Evolutionary conservation across 2,797 vertebrate species (phyloP).

Genomic region (Anomalospiza imberbis): DNA sequence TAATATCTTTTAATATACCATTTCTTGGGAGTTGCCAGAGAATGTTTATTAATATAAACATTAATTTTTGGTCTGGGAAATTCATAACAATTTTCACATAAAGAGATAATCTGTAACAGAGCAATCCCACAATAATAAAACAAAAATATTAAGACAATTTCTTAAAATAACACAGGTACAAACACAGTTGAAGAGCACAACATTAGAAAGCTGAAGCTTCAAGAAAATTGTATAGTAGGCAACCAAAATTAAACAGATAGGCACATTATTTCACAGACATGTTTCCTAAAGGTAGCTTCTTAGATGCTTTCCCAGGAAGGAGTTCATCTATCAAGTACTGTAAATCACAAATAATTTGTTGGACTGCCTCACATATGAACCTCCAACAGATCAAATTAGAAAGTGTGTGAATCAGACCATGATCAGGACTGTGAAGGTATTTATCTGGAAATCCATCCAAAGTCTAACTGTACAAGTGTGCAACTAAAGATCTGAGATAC

Average conservation of each 20-base stretch:
- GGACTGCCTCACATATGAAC: background rate
- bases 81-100: background rate
- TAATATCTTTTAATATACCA: background rate
- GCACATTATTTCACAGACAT: conserved; percentile 1
- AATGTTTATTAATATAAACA: conserved; percentile 48
- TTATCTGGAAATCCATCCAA: background rate
- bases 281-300: background rate
- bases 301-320: background rate
- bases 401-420: background rate
- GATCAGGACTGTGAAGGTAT: background rate
- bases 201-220: background rate
- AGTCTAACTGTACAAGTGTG: background rate
- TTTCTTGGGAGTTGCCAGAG: background rate
- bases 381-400: background rate
- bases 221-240: background rate
- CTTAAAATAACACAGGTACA: background rate
- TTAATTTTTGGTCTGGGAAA: conserved; percentile 21
- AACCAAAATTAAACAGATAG: conserved; percentile 17
- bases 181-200: conserved; percentile 5
- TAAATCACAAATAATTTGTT: background rate
- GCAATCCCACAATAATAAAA: background rate
- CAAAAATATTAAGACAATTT: background rate
- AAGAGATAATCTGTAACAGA: conserved; percentile 5
- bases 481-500: background rate
- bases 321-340: background rate